Base-by-base conservation (phyloP, 2,888 invertebrate genomes). In the Epinotia demarniana region DNA sequence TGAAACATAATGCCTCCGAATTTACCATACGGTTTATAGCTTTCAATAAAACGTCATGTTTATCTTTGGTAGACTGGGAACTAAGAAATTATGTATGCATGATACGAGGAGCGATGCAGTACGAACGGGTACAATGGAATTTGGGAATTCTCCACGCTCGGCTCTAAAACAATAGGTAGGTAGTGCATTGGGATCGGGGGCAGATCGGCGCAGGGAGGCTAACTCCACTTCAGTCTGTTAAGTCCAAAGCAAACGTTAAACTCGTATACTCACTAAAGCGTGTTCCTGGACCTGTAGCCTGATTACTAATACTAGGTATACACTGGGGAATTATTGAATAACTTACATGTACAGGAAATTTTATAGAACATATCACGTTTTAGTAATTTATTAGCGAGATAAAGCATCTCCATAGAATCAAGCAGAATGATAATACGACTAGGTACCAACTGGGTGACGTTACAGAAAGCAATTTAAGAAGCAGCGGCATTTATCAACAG, bases 81-180 rank as follows among this genome's bases (percentile, higher is more conserved):
- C 80, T 80, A 78, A 79, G 78, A 80, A 82, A 89, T 90, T 87
- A 89, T 83, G 82, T 87, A 90, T 91, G 87, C 87, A 88, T 86
- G 86, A 83, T 81, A 78, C 80, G 82, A 62, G 76, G 72, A 78
- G 73, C 81, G 78, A 78, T 84, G 82, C 81, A 81, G 77, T 80
- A 72, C 49, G 77, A 75, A 60, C 75, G 77, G 63, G 75, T 75
- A 88, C 89, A 91, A 90, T 90, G 84, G 88, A 89, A 89, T 90
- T 92, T 88, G 83, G 87, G 84, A 86, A 87, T 87, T 87, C 85
- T 76, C 81, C 77, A 77, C 80, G 81, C 81, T 81, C 80, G 81
- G 79, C 81, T 80, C 80, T 87, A 84, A 87, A 89, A 92, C 91
- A 92, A 92, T 89, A 78, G 89, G 76, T 71, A 66, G 60, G 55